Conservation (phyloP, 2,113 vertebrate genomes). For the Baryphthengus martii region DNA sequence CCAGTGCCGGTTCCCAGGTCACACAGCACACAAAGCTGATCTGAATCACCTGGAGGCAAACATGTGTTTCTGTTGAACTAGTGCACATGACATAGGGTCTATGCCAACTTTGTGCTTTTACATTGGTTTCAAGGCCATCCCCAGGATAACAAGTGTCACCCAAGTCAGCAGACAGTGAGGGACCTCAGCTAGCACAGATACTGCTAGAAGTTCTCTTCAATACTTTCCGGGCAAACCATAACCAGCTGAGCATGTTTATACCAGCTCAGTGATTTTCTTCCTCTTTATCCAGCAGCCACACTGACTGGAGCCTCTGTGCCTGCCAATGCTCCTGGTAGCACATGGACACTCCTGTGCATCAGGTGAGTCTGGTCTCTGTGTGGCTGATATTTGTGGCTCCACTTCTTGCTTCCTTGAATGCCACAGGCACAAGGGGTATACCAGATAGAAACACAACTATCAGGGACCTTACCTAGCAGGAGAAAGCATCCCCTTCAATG, state of each 20-base stretch:
- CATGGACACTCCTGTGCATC: background rate
- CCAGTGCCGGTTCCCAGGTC: background rate
- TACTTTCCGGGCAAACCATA: background rate
- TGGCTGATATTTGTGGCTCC: background rate
- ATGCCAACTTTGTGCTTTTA: background rate
- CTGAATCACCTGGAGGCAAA: background rate
- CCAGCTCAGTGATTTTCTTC: background rate
- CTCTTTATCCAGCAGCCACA: background rate
- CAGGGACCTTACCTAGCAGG: background rate
- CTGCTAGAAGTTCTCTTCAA: background rate
- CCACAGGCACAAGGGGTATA: background rate
- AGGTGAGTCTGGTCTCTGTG: background rate
- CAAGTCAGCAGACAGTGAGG: background rate
- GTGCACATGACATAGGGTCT: background rate
- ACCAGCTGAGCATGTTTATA: background rate
- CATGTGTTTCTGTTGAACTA: background rate
- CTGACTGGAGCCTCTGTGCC: accelerated
- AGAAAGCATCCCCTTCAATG: background rate
- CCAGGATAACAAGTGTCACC: background rate
- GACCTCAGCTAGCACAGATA: background rate
- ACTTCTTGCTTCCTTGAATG: background rate
- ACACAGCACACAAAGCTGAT: background rate
- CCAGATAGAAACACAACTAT: background rate
- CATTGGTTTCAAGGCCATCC: background rate
- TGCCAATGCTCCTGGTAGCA: background rate